Evolutionary conservation across 2,113 vertebrate species (phyloP), one percentile per base, ranked within the genome.

Genomic region (Sinocyclocheilus grahami): DNA sequence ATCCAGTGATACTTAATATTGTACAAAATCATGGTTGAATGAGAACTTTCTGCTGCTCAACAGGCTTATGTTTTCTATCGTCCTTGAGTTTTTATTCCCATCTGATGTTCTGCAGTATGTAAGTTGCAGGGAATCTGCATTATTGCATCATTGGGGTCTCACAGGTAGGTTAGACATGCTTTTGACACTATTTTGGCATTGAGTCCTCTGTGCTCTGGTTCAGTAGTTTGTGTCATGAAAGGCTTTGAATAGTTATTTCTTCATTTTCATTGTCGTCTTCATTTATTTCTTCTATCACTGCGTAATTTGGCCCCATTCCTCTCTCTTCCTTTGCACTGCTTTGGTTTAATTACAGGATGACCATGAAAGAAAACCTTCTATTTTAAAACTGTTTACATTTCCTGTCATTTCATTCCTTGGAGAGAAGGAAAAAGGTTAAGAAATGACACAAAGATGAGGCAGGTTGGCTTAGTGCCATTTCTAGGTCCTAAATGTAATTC

Each of bases 291-390:
- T 69, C 13, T 53, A 18, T 46, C 37, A 30, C 7, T 46, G 22
- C 5, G 13, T 24, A 53, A 86, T 53, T 82, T 65, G 37, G 53
- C 42, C 30, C 53, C 0, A 12, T 75, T 53, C 39, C 11, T 37
- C 33, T 78, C 42, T 76, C n/a, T 53, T 37, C 78, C 63, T 77
- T 65, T 51, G 8, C 51, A 24, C 69, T 11, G 58, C 39, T 82
- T 60, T 27, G 22, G 80, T 82, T 78, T 83, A 87, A 83, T 82
- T 76, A 86, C 72, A 81, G n/a, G 14, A 62, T 86, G 71, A 76
- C 78, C 79, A 76, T 86, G 71, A 82, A 65, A 81, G 74, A 79
- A 65, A 86, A 39, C 14, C 58, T 33, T 71, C 24, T 74, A 62
- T 79, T 74, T 65, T 74, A 75, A n/a, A 82, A 71, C 16, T n/a